Evolutionary conservation across 2,888 invertebrate genomes (phyloP), one percentile per base, ranked within the genome.

Genomic region (Tortrix viridana): DNA sequence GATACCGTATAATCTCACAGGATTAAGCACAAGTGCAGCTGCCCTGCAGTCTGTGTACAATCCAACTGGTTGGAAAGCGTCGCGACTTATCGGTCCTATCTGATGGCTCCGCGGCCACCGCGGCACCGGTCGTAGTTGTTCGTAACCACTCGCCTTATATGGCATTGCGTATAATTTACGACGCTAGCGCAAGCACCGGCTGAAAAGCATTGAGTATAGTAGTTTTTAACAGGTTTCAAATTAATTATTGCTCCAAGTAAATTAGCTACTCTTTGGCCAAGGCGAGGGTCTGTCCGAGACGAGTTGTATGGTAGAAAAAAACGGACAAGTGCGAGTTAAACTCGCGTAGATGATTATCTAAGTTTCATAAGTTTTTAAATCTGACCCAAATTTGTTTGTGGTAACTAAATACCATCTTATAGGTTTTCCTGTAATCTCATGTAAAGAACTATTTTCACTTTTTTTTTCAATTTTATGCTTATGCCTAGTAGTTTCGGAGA

Each of bases 41-140:
- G n/a, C 16, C 41, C 41, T 41, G 16, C 16, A 41, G 41, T 41
- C 41, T 41, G 41, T 41, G n/a, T n/a, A 19, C 20, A 5, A 18
- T 20, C n/a, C 5, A n/a, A 37, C 37, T 49, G 50, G 50, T 37
- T 32, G 32, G 50, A 50, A 50, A 50, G 50, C 49, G 19, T 37
- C 7, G 19, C 19, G 48, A 22, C n/a, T 48, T 48, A 26, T 26
- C 48, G n/a, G n/a, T 16, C 18, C 41, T 41, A 49, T 49, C 37
- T 32, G 50, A 50, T 50, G 32, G 37, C 50, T 26, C 19, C 18
- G 44, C 9, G 18, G 16, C 37, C 14, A 37, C 32, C 19, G 19
- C 7, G 16, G 19, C 14, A 37, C 32, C 19, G 19, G 37, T 44
- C 14, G 19, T n/a, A 26, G 18, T 19, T 19, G 19, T 50, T 50